Evolutionary conservation across 2,797 vertebrate species (phyloP), one percentile per base, ranked within the genome.

Genomic region (Pelodytes ibericus): DNA sequence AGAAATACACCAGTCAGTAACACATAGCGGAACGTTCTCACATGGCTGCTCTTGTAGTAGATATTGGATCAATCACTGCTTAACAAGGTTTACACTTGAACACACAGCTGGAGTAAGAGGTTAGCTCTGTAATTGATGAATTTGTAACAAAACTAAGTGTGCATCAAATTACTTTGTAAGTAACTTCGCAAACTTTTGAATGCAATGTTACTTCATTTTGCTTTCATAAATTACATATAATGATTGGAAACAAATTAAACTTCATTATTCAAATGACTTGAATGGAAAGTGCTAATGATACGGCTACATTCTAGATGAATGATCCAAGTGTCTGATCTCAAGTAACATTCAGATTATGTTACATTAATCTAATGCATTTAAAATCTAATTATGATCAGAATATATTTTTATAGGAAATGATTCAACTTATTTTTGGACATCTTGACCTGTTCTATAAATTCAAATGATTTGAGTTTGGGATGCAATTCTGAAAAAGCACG

Each of bases 191-290:
- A 73, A 79, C 64, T 73, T 79, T 63, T 63, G 61, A 73, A 69
- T 13, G 61, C 39, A 69, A 58, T 33, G 47, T 47, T 36, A 57
- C 61, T 72, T 60, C 53, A 51, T 67, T 67, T 26, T 56, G 25
- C 63, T 24, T 61, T 30, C 44, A 72, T 78, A 67, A 73, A 78
- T 78, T 72, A 72, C 68, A 68, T 78, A 62, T 39, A 73, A 72
- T 51, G 70, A 59, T 39, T 72, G 70, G 56, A 79, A 68, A 73
- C 77, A 68, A 79, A 79, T 68, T 69, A 79, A 69, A 74, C 58
- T 79, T 79, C 64, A 79, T 79, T 79, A 79, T 74, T 79, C 58
- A 63, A 74, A 79, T 79, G 68, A 72, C 76, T 61, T 47, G 22
- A 69, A 68, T 73, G 70, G 56, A 78, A 72, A 41, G 30, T 63